phyloP scores from a whole-genome alignment of 2,888 invertebrate species.

The Heteromyza rotundicornis region DNA sequence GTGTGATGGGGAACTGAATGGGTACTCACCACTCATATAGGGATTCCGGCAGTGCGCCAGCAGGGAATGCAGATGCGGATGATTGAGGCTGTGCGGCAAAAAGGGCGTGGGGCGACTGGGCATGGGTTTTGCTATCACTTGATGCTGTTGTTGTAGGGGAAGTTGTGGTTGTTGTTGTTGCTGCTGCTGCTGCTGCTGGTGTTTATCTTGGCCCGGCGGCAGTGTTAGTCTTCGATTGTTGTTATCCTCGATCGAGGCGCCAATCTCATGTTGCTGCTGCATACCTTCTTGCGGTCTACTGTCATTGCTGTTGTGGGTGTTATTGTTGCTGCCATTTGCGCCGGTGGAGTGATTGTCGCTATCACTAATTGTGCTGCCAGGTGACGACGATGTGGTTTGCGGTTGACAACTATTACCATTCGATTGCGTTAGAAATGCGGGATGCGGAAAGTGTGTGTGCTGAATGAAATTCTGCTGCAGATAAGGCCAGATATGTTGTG shows the following conservation, averaged over 20 bases:
- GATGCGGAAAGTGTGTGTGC: constrained; percentile 62
- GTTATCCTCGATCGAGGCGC: constrained; percentile 46
- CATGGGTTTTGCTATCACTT: constrained; percentile 79
- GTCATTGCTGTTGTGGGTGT: constrained; percentile 39
- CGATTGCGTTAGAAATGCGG: constrained; percentile 61
- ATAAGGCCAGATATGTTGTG: constrained; percentile 65
- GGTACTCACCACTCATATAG: constrained; percentile 72
- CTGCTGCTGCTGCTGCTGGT: constrained; percentile 36
- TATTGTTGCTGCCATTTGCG: constrained; percentile 43
- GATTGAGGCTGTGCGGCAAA: constrained; percentile 74
- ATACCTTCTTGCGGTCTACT: constrained; percentile 51
- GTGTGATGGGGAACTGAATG: too few species aligned
- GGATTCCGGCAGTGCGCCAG: constrained; percentile 84
- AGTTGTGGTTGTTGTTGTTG: constrained; percentile 18
- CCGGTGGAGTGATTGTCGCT: constrained; percentile 61
- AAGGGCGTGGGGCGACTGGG: constrained; percentile 74
- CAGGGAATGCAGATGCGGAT: constrained; percentile 81
- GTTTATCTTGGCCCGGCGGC: constrained; percentile 49
- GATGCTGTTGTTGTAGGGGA: constrained; percentile 26
- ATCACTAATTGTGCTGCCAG: constrained; percentile 63
- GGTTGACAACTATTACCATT: constrained; percentile 63
- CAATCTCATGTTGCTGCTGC: constrained; percentile 12
- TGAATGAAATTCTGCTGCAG: constrained; percentile 64
- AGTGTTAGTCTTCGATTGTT: constrained; percentile 56
- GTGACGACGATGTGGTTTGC: constrained; percentile 61